A percentile compares a stretch with the other conserved stretches of the same genome.
Evolutionary conservation across 2,113 vertebrate genomes (phyloP).

Genomic region (Mesoclemmys tuberculata): DNA sequence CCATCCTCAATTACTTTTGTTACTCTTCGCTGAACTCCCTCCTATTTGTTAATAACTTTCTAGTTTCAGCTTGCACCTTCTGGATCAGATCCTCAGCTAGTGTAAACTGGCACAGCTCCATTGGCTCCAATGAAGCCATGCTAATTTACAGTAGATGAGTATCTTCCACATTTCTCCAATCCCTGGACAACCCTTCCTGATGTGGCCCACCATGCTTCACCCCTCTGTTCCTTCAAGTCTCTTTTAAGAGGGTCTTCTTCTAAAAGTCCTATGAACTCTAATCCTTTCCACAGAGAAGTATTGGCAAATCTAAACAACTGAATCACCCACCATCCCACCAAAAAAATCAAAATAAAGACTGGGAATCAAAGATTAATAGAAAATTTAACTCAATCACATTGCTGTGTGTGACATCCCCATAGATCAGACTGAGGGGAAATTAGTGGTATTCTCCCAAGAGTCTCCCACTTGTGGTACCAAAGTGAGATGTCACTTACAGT

Average conservation of each 20-base stretch:
- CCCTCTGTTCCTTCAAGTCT: neutral
- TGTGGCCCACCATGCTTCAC: neutral
- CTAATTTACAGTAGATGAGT: neutral
- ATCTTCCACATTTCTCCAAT: accelerated
- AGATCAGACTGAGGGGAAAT: neutral
- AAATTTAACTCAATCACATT: neutral
- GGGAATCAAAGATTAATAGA: neutral
- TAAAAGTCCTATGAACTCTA: neutral
- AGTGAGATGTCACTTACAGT: neutral
- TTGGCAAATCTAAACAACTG: neutral
- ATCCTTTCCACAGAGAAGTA: neutral
- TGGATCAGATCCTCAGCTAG: neutral
- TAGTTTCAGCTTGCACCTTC: neutral
- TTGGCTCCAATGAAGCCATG: neutral
- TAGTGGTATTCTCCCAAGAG: neutral
- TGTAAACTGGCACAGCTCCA: neutral
- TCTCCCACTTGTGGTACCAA: neutral
- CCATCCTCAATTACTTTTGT: slow-evolving; percentile 24
- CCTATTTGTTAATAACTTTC: neutral
- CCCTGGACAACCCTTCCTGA: neutral
- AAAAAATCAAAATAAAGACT: neutral
- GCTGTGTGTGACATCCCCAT: neutral
- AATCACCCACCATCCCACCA: neutral
- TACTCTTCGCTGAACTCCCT: slow-evolving; percentile 3
- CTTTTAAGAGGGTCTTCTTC: neutral